phyloP scores from a whole-genome alignment of 2,888 invertebrate species.

The Agriotes lineatus region DNA sequence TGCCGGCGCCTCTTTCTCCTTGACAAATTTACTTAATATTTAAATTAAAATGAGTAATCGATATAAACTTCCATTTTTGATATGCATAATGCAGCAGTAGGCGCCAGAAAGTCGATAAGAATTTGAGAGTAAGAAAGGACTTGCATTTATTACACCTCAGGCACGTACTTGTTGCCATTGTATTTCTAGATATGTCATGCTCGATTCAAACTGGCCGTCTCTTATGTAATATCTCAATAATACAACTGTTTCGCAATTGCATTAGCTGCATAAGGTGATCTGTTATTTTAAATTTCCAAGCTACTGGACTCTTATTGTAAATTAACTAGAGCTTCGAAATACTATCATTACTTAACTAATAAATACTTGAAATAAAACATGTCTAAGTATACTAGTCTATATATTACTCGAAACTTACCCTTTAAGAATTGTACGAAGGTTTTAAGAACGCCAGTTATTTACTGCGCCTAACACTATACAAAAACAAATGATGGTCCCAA shows the following conservation, averaged over 20 bases:
- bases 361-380: too few species aligned
- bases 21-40: neutral
- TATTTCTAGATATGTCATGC: neutral
- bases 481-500: too few species aligned
- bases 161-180: neutral
- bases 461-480: too few species aligned
- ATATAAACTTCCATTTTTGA: neutral
- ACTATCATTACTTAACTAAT: too few species aligned
- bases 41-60: conserved; percentile 1
- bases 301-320: too few species aligned
- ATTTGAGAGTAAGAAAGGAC: neutral
- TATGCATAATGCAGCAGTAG: neutral
- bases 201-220: neutral
- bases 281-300: too few species aligned
- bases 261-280: neutral
- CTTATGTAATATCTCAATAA: neutral
- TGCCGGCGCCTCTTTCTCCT: neutral
- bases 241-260: neutral
- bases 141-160: neutral
- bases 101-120: conserved; percentile 7
- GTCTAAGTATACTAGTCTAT: too few species aligned
- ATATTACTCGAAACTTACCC: too few species aligned
- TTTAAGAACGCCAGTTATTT: too few species aligned
- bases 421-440: too few species aligned
- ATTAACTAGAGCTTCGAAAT: too few species aligned